Evolutionary conservation across 2,888 invertebrate species (phyloP).

Genomic region (Salticus scenicus): DNA sequence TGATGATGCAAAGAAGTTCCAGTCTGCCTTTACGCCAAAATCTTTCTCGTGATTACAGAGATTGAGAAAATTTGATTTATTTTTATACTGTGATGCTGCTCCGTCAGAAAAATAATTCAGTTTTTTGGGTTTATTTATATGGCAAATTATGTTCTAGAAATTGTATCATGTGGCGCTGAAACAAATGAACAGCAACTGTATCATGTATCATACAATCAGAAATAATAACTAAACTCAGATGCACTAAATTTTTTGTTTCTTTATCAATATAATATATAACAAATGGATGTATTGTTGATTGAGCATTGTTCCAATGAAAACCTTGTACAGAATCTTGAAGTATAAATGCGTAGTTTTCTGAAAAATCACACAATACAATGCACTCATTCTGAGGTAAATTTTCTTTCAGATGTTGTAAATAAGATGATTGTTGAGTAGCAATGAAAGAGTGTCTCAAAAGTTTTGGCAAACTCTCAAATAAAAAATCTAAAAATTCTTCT

Average conservation of each 20-base stretch:
- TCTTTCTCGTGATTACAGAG: conserved; percentile 71
- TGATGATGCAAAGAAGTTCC: not conserved
- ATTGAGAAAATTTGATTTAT: conserved; percentile 66
- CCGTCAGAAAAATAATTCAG: conserved; percentile 36
- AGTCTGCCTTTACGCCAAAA: not conserved
- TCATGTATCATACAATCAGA: not conserved
- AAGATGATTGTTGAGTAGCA: not conserved
- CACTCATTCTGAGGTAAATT: not conserved
- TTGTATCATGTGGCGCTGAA: conserved; percentile 5
- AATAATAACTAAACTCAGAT: conserved; percentile 5
- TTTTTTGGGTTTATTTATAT: not conserved
- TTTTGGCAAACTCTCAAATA: not conserved
- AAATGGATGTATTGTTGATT: conserved; percentile 7
- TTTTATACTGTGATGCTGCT: conserved; percentile 72
- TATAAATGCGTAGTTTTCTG: not conserved
- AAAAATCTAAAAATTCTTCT: not conserved
- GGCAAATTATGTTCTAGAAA: not conserved
- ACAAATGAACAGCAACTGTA: conserved; percentile 17
- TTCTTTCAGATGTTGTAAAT: not conserved
- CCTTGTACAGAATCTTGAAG: not conserved
- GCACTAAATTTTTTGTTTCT: not conserved
- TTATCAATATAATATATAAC: conserved; percentile 23
- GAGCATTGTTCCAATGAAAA: not conserved
- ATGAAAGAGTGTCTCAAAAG: not conserved
- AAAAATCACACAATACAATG: conserved; percentile 2